Conservation (phyloP, 2,888 invertebrate species). For the Cacoxenus indagator region DNA sequence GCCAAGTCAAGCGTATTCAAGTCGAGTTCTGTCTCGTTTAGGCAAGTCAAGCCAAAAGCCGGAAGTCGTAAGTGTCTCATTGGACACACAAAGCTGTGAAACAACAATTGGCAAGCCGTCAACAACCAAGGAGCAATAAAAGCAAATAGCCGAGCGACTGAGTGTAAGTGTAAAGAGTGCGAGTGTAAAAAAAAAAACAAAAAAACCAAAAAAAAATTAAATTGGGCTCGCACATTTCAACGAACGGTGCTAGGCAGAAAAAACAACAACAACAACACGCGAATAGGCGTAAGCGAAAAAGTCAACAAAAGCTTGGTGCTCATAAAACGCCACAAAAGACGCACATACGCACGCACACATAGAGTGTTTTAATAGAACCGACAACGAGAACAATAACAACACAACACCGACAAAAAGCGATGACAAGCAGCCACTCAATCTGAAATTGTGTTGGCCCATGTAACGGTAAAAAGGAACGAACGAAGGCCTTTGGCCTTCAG, state of each 20-base stretch:
- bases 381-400: slow-evolving; percentile 16
- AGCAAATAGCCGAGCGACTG: background rate
- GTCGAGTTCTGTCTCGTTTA: too few species aligned
- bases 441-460: too few species aligned
- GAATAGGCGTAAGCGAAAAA: background rate
- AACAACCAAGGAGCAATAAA: background rate
- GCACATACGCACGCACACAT: too few species aligned
- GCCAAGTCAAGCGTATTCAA: too few species aligned
- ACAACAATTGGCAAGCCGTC: background rate
- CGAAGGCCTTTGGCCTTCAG: too few species aligned
- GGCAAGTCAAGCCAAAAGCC: background rate
- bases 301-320: too few species aligned
- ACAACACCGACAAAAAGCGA: background rate
- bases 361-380: too few species aligned
- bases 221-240: slow-evolving; percentile 1
- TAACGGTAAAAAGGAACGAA: too few species aligned
- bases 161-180: background rate
- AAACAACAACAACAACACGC: background rate
- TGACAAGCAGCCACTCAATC: too few species aligned
- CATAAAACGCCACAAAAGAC: too few species aligned
- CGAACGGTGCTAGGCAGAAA: background rate
- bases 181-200: too few species aligned
- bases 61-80: background rate
- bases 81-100: background rate
- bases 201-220: too few species aligned